Percentiles rank a stretch among this genome's conserved stretches.
These are phyloP conservation scores for Pterocles burchelli DNA, from an alignment of 2,113 vertebrate genomes.

Conservation along the genomic window DNA sequence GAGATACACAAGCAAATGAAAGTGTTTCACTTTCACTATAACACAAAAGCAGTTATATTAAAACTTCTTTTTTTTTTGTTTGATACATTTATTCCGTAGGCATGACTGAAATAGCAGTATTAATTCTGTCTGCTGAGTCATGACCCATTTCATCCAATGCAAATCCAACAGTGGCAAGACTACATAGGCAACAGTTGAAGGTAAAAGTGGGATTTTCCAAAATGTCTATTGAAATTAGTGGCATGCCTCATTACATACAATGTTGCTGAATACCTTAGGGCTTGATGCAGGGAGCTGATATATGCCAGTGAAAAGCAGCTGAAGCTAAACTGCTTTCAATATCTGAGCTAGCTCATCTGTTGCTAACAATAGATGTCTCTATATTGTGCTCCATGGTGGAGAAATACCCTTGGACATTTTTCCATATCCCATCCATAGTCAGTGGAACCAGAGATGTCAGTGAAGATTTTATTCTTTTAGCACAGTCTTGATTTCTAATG, in stretches of 20 bases:
- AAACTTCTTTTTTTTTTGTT: background rate
- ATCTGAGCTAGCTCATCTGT: background rate
- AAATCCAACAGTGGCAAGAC: background rate
- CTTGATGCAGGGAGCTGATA: background rate
- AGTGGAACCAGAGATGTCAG: background rate
- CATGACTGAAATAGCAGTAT: background rate
- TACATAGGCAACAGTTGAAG: background rate
- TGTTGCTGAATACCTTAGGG: background rate
- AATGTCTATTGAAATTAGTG: background rate
- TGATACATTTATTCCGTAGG: background rate
- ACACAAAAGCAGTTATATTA: background rate
- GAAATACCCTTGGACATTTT: background rate
- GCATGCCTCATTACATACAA: background rate
- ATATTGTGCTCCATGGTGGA: background rate
- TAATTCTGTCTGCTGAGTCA: background rate
- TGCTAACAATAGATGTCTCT: background rate
- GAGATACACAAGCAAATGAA: background rate
- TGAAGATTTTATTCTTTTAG: background rate
- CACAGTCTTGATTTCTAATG: background rate
- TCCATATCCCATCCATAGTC: background rate
- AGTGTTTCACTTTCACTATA: background rate
- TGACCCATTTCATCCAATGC: background rate
- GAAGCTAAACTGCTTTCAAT: background rate
- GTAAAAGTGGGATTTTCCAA: background rate
- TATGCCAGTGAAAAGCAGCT: background rate